Percentiles rank a stretch among this genome's conserved stretches.
Evolutionary conservation across 2,797 vertebrate species (phyloP).

Genomic region (Chanos chanos): DNA sequence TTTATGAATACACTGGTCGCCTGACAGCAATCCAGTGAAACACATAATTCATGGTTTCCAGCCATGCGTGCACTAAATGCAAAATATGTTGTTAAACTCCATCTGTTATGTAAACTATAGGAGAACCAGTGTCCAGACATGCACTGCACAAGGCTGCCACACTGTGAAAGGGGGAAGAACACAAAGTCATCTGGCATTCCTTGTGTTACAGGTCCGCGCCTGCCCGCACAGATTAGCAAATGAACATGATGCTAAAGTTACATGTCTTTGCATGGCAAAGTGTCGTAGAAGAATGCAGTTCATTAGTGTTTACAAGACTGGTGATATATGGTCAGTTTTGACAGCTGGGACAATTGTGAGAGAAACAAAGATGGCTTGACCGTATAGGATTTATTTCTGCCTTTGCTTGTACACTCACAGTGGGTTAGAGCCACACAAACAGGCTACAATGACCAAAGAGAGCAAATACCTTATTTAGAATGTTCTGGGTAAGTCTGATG

Average conservation of each 20-base stretch:
- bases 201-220: constrained; percentile 32
- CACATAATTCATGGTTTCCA: no score
- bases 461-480: constrained; percentile 22
- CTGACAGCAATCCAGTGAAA: neutral
- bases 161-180: constrained; percentile 3
- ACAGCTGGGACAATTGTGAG: no score
- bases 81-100: no score
- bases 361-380: no score
- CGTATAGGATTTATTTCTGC: no score
- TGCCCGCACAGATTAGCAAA: constrained; percentile 26
- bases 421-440: neutral
- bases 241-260: neutral
- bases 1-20: neutral
- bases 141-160: constrained; percentile 14
- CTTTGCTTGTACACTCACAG: no score
- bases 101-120: no score
- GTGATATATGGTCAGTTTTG: no score
- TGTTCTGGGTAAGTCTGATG: constrained; percentile 7
- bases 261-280: neutral
- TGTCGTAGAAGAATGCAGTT: neutral
- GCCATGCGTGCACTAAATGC: no score
- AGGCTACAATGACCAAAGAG: neutral
- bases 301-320: no score
- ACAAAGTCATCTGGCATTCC: constrained; percentile 34
- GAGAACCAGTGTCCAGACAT: constrained; percentile 35